A percentile compares a stretch with the other conserved stretches of the same genome.
Evolutionary conservation across 2,888 invertebrate species (phyloP).

Genomic region (Iphiclides podalirius): DNA sequence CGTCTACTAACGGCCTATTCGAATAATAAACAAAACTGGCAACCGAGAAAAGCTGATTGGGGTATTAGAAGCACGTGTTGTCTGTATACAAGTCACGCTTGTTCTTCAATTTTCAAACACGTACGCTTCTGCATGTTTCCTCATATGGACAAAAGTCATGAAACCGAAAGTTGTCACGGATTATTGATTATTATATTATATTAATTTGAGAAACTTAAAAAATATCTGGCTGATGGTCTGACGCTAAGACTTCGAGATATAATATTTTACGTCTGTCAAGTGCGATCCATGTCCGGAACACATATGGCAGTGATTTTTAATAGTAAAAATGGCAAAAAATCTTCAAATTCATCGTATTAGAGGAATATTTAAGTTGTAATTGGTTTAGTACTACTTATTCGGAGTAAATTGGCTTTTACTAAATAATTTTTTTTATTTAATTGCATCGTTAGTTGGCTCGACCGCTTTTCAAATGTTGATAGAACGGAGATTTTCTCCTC

Average conservation of each 20-base stretch:
- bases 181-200: too few relatives aligned
- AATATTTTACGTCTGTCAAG: too few relatives aligned
- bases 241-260: too few relatives aligned
- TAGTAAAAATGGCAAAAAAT: too few relatives aligned
- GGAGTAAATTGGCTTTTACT: neutral
- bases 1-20: too few relatives aligned
- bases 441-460: conserved; percentile 9
- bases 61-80: conserved; percentile 5
- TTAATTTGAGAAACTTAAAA: too few relatives aligned
- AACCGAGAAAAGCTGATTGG: conserved; percentile 2
- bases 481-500: conserved; percentile 19
- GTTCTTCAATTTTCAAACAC: conserved; percentile 5
- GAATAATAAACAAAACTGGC: too few relatives aligned
- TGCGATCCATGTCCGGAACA: too few relatives aligned
- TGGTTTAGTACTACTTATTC: neutral
- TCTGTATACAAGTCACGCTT: neutral
- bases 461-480: conserved; percentile 15
- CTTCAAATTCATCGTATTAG: too few relatives aligned
- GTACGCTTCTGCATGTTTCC: too few relatives aligned
- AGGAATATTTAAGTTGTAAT: neutral
- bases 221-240: too few relatives aligned
- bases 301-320: too few relatives aligned
- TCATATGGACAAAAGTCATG: neutral
- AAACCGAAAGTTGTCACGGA: neutral
- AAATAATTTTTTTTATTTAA: neutral